These are phyloP conservation scores for Pyxicephalus adspersus DNA, from an alignment of 2,113 vertebrate species.

Conservation along the genomic window DNA sequence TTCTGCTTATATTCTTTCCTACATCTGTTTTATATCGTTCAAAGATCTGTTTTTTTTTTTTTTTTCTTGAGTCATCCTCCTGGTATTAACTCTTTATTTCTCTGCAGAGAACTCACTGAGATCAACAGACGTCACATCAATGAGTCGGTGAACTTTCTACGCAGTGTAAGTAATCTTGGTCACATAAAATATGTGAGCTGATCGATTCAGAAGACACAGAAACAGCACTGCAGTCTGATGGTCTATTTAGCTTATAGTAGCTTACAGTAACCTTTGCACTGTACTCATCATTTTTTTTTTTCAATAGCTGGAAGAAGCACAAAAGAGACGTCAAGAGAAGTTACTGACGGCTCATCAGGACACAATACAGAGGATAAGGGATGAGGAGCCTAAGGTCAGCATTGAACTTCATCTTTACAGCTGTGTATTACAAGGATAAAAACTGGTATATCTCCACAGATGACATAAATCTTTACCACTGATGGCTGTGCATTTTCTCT, in stretches of 20 bases:
- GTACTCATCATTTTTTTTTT: background rate
- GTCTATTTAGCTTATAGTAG: no score
- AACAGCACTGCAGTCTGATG: no score
- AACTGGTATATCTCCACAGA: no score
- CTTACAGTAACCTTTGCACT: no score
- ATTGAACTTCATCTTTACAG: background rate
- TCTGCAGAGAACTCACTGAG: conserved; percentile 75
- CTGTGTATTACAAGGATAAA: no score
- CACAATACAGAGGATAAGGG: conserved; percentile 74
- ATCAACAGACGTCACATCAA: conserved; percentile 87
- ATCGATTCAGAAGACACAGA: no score
- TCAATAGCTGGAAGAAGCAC: conserved; percentile 76
- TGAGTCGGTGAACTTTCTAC: conserved; percentile 79
- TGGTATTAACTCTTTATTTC: background rate
- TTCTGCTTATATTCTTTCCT: background rate
- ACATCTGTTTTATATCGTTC: background rate
- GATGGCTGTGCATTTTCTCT: no score
- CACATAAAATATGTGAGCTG: no score
- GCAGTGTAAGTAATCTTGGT: conserved; percentile 67
- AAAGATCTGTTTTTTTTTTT: background rate
- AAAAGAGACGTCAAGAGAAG: conserved; percentile 79
- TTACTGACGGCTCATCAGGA: conserved; percentile 73
- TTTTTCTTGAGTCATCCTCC: background rate
- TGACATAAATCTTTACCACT: no score
- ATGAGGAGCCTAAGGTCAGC: conserved; percentile 79